phyloP scores from a whole-genome alignment of 2,113 vertebrate species.

The Tricholaema leucomelas region DNA sequence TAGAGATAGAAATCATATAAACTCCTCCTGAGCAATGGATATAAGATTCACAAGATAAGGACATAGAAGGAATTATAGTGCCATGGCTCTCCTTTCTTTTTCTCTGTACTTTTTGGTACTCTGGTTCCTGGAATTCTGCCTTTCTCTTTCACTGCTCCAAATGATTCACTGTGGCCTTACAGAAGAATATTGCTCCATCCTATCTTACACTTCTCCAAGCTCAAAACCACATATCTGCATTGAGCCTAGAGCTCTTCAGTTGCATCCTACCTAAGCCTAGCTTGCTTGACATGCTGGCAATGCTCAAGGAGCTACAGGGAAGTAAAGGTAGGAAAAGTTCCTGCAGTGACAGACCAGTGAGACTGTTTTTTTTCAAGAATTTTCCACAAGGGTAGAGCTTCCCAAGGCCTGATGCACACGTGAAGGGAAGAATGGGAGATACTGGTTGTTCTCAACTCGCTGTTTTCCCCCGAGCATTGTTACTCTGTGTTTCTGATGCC shows the following conservation, averaged over 20 bases:
- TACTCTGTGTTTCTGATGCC: accelerated
- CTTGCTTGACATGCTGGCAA: neutral
- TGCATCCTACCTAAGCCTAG: neutral
- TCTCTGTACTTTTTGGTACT: neutral
- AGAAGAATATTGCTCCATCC: neutral
- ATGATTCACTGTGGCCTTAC: neutral
- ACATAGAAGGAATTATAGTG: neutral
- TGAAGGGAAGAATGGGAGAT: neutral
- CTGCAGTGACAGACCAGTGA: neutral
- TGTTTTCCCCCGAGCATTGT: neutral
- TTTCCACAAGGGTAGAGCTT: neutral
- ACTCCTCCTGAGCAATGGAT: neutral
- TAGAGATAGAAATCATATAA: neutral
- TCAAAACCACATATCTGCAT: neutral
- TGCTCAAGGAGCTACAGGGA: neutral
- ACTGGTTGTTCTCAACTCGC: neutral
- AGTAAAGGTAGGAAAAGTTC: neutral
- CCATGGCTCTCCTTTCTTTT: neutral
- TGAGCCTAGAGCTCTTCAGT: neutral
- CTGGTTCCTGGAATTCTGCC: neutral
- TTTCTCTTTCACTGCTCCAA: neutral
- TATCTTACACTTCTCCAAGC: neutral
- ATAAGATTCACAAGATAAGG: neutral
- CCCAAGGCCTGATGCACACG: neutral
- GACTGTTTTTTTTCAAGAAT: neutral